Percentiles rank a stretch among this genome's conserved stretches.
phyloP scores from a whole-genome alignment of 2,113 vertebrate genomes.

The Pseudorectes ferrugineus region DNA sequence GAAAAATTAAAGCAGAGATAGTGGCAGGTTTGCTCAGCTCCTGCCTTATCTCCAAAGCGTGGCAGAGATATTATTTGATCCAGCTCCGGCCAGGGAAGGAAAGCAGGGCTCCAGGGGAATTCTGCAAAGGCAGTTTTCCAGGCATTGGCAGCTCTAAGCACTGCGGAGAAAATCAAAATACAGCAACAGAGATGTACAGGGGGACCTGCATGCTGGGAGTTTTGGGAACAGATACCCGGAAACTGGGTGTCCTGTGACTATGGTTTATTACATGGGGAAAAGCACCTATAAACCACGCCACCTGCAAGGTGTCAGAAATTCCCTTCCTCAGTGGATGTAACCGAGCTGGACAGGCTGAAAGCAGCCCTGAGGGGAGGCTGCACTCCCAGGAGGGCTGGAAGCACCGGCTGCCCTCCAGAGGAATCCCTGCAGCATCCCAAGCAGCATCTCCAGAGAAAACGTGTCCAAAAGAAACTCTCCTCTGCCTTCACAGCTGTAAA shows the following conservation, averaged over 20 bases:
- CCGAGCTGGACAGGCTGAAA: neutral
- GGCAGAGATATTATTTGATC: neutral
- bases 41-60: neutral
- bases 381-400: neutral
- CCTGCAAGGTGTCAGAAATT: neutral
- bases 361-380: neutral
- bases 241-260: neutral
- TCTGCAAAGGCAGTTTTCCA: neutral
- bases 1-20: slow-evolving; percentile 33
- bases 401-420: fast-evolving
- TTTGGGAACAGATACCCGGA: neutral
- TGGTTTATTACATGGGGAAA: fast-evolving
- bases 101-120: neutral
- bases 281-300: fast-evolving
- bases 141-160: neutral
- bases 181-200: fast-evolving
- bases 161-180: neutral
- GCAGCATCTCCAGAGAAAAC: neutral
- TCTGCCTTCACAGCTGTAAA: neutral
- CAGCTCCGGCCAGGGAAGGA: neutral
- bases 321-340: neutral
- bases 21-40: neutral
- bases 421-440: neutral
- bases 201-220: neutral
- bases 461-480: neutral